Evolutionary conservation across 2,113 vertebrate species (phyloP).

Genomic region (Chaenogobius annularis): DNA sequence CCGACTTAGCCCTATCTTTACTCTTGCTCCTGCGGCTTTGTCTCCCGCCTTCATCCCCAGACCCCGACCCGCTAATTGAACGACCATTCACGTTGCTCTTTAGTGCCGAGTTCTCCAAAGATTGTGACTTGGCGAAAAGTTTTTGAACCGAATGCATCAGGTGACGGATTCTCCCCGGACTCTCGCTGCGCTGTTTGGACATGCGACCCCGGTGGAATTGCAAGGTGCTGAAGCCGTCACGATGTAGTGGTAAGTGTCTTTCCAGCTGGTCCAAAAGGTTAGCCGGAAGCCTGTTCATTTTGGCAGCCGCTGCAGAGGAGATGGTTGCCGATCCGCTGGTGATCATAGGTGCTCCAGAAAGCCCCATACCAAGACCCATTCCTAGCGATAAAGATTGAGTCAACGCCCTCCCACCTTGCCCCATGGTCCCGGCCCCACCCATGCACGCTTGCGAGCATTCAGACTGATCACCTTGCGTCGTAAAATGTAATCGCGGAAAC

Average conservation of each 20-base stretch:
- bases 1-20: conserved; percentile 92
- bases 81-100: conserved; percentile 87
- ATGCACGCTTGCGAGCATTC: conserved; percentile 82
- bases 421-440: conserved; percentile 58
- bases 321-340: conserved; percentile 81
- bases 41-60: conserved; percentile 80
- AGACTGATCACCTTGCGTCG: conserved; percentile 86
- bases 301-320: conserved; percentile 75
- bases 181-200: conserved; percentile 93
- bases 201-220: conserved; percentile 88
- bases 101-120: conserved; percentile 83
- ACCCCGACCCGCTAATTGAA: conserved; percentile 41
- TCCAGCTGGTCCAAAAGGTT: conserved; percentile 97
- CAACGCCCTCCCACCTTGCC: conserved; percentile 67
- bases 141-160: conserved; percentile 97
- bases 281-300: conserved; percentile 89
- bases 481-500: conserved; percentile 95
- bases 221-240: conserved; percentile 96
- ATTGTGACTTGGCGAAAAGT: conserved; percentile 88
- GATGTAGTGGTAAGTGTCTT: conserved; percentile 93
- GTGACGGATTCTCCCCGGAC: conserved; percentile 95
- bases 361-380: conserved; percentile 74
- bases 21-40: conserved; percentile 90
- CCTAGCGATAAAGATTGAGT: conserved; percentile 77
- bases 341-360: conserved; percentile 81